phyloP scores from a whole-genome alignment of 2,888 invertebrate species.

The Acleris sparsana region DNA sequence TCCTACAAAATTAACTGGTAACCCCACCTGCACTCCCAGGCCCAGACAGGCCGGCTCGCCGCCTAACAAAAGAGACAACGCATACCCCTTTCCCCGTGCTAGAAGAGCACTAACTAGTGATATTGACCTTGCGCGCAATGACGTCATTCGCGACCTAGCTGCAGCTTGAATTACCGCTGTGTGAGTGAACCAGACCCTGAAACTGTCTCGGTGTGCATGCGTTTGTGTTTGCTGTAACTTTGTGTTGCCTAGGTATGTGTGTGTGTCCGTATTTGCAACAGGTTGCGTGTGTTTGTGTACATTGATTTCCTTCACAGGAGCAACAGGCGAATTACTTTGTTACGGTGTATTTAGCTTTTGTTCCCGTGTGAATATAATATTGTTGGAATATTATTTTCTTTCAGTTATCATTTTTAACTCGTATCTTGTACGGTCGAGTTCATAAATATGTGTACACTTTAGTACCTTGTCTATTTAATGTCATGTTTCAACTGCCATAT shows the following conservation, averaged over 20 bases:
- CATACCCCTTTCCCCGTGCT: slow-evolving; percentile 37
- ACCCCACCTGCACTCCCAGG: slow-evolving; percentile 60
- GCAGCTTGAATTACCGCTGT: slow-evolving; percentile 62
- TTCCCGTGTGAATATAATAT: slow-evolving; percentile 11
- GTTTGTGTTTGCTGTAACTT: neutral
- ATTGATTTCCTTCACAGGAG: slow-evolving; percentile 73
- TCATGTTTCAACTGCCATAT: too few relatives aligned
- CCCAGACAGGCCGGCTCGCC: slow-evolving; percentile 72
- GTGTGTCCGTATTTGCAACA: slow-evolving; percentile 56
- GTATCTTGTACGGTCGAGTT: neutral
- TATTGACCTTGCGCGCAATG: slow-evolving; percentile 82
- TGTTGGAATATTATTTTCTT: slow-evolving; percentile 7
- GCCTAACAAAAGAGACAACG: slow-evolving; percentile 51
- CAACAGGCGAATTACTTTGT: slow-evolving; percentile 60
- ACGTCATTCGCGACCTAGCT: slow-evolving; percentile 86
- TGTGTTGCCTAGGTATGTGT: slow-evolving; percentile 43
- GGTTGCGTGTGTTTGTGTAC: slow-evolving; percentile 62
- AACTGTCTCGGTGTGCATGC: slow-evolving; percentile 52
- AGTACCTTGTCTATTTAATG: too few relatives aligned
- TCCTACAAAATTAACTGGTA: slow-evolving; percentile 20
- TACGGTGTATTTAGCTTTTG: slow-evolving; percentile 32
- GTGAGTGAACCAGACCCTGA: slow-evolving; percentile 80
- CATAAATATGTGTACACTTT: too few relatives aligned
- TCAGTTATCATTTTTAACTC: neutral
- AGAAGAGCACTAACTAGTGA: slow-evolving; percentile 61